A percentile compares a stretch with the other conserved stretches of the same genome.
Conservation (phyloP, 2,113 vertebrate genomes). For the Barbus barbus region DNA sequence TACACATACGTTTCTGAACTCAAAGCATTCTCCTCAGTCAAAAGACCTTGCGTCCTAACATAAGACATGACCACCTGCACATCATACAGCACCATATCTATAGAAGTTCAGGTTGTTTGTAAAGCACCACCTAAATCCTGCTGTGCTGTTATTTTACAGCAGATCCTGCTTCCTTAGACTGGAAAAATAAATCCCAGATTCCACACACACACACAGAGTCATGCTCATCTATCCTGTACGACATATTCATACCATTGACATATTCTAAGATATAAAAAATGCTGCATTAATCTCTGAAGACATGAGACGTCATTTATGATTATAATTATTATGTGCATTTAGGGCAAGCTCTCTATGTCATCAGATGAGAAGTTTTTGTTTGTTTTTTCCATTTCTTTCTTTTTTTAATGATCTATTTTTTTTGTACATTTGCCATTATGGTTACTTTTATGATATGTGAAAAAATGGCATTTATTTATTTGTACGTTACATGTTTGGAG, state of each 20-base stretch:
- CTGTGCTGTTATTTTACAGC: conserved; percentile 8
- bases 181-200: neutral
- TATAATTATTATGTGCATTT: neutral
- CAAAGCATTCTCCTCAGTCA: no score
- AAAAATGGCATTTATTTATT: no score
- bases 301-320: neutral
- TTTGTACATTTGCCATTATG: neutral
- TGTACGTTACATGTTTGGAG: neutral
- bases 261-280: neutral
- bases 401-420: neutral
- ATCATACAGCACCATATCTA: neutral
- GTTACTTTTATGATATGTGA: neutral
- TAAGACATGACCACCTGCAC: neutral
- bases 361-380: neutral
- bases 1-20: no score
- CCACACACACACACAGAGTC: neutral
- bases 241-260: neutral
- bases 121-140: neutral
- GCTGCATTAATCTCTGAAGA: neutral
- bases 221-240: neutral
- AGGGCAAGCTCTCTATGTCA: neutral
- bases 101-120: neutral
- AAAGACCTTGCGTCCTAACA: neutral
- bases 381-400: no score
- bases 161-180: neutral